These are phyloP conservation scores for Pyrrhosoma nymphula DNA, from an alignment of 2,888 invertebrate genomes.

Conservation along the genomic window DNA sequence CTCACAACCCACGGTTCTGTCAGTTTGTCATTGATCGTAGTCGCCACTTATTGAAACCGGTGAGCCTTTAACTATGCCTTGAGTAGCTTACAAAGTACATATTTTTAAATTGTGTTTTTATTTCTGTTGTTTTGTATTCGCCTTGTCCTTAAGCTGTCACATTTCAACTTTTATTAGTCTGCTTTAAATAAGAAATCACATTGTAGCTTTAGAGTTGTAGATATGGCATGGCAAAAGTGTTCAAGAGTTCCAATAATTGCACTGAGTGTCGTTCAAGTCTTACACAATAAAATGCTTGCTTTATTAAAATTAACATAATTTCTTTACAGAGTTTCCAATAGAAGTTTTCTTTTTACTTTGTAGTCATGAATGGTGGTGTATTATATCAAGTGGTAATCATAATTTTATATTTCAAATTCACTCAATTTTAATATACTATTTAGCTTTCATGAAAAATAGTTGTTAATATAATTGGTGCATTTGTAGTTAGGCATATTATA, in stretches of 20 bases:
- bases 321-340: slow-evolving; percentile 37
- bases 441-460: not conserved
- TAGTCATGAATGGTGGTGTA: not conserved
- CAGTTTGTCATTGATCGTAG: slow-evolving; percentile 98
- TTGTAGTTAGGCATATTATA: slow-evolving; percentile 6
- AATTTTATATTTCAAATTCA: not conserved
- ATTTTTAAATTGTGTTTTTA: not conserved
- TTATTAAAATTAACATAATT: not conserved
- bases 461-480: not conserved
- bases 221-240: slow-evolving; percentile 37
- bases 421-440: not conserved
- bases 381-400: not conserved
- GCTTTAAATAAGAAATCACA: slow-evolving; percentile 41
- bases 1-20: slow-evolving; percentile 96
- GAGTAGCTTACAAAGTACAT: slow-evolving; percentile 39
- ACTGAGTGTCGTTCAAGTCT: not conserved
- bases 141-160: slow-evolving; percentile 31
- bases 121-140: slow-evolving; percentile 41
- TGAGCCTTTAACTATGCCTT: slow-evolving; percentile 80
- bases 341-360: not conserved
- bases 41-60: slow-evolving; percentile 97
- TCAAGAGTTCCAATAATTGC: not conserved
- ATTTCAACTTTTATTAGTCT: slow-evolving; percentile 48
- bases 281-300: slow-evolving; percentile 24
- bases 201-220: slow-evolving; percentile 44